Evolutionary conservation across 2,797 vertebrate species (phyloP).

Genomic region (Sarcophilus harrisii): DNA sequence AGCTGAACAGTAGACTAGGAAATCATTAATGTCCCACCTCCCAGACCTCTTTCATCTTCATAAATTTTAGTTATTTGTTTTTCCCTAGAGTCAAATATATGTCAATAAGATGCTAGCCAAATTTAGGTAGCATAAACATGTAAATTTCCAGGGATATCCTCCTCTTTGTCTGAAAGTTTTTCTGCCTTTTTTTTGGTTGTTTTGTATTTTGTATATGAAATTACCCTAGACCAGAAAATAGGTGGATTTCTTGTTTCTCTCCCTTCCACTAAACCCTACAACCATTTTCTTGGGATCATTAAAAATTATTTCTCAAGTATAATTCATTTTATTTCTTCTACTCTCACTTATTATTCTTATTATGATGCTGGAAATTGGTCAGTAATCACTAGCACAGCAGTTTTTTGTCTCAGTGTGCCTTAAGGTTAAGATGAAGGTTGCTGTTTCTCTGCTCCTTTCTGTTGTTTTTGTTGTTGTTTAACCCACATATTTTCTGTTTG

Average conservation of each 20-base stretch:
- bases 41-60: background rate
- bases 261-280: background rate
- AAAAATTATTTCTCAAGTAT: conserved; percentile 19
- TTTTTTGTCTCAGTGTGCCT: background rate
- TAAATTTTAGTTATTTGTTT: background rate
- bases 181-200: background rate
- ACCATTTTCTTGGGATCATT: conserved; percentile 20
- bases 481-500: background rate
- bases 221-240: conserved; percentile 6
- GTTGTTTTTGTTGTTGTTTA: background rate
- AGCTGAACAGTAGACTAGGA: background rate
- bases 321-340: background rate
- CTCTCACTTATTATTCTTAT: conserved; percentile 14
- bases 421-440: conserved; percentile 15
- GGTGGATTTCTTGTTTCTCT: conserved; percentile 14
- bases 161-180: background rate
- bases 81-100: background rate
- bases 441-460: conserved; percentile 2
- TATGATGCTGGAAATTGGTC: background rate
- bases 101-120: background rate
- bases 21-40: background rate
- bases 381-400: background rate
- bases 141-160: background rate
- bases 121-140: background rate
- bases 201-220: conserved; percentile 17